These are phyloP conservation scores for Protonibea diacanthus DNA, from an alignment of 2,797 vertebrate species.

Conservation along the genomic window DNA sequence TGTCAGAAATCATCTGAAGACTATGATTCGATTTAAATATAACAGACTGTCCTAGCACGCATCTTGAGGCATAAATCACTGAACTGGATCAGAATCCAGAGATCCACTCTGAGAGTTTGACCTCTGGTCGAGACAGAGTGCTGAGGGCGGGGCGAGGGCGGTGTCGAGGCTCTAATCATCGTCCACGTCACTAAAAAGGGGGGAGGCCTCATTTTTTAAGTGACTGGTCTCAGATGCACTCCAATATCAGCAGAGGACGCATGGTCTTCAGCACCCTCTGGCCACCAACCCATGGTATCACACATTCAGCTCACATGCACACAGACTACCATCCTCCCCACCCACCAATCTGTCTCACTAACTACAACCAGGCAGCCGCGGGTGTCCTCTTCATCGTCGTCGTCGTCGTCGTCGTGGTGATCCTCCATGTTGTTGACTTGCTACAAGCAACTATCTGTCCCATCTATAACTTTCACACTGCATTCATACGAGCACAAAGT, in stretches of 20 bases:
- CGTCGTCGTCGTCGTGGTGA: conserved; percentile 41
- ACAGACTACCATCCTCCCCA: conserved; percentile 3
- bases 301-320: conserved; percentile 40
- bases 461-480: conserved; percentile 37
- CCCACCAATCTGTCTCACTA: conserved; percentile 8
- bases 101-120: conserved; percentile 52
- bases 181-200: conserved; percentile 80
- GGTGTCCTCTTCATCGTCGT: conserved; percentile 56
- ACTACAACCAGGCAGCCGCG: background rate
- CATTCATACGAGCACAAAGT: conserved; percentile 79
- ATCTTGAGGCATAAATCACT: no score
- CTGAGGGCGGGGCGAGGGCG: conserved; percentile 80
- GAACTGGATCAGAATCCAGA: conserved; percentile 84
- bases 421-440: conserved; percentile 33
- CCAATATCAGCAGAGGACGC: conserved; percentile 88
- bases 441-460: conserved; percentile 21
- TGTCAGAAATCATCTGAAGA: background rate
- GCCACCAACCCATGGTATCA: conserved; percentile 78
- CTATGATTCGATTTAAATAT: background rate
- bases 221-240: conserved; percentile 98
- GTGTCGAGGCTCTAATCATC: conserved; percentile 92
- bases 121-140: conserved; percentile 84
- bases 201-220: conserved; percentile 73
- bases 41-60: background rate
- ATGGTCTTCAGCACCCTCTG: conserved; percentile 86